phyloP scores from a whole-genome alignment of 2,888 invertebrate genomes.

The Sericinus montela region DNA sequence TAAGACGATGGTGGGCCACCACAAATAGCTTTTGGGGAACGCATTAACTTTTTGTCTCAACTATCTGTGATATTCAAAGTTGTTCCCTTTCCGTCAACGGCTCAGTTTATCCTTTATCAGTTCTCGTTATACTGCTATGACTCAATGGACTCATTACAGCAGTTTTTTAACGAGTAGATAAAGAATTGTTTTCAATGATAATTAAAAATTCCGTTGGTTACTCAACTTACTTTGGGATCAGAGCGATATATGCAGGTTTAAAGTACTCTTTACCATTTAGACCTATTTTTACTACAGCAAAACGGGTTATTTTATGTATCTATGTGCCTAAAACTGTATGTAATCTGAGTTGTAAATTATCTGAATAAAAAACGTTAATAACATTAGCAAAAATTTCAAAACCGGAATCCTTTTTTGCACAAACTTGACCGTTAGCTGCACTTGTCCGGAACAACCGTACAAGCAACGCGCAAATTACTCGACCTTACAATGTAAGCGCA shows the following conservation, averaged over 20 bases:
- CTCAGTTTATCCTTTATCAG: conserved; percentile 1
- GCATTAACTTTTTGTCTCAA: conserved; percentile 56
- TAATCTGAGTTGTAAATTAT: no score
- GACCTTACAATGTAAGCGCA: conserved; percentile 42
- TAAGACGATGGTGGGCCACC: conserved; percentile 53
- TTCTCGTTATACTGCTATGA: conserved; percentile 3
- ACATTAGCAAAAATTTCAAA: no score
- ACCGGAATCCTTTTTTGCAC: no score
- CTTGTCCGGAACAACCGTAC: conserved; percentile 39
- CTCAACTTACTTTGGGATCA: no score
- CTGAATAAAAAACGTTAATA: no score
- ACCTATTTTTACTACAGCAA: no score
- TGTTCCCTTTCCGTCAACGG: conserved; percentile 7
- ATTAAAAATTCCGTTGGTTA: no score
- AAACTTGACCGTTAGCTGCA: conserved; percentile 1
- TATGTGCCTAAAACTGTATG: no score
- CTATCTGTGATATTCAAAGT: conserved; percentile 23
- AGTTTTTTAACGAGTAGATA: neutral
- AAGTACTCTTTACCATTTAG: no score
- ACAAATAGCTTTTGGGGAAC: conserved; percentile 58
- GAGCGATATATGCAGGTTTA: no score
- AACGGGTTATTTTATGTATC: no score
- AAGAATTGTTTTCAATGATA: neutral
- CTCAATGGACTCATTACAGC: conserved; percentile 5
- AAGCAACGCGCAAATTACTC: conserved; percentile 52